These are phyloP conservation scores for Strigops habroptila DNA, from an alignment of 2,113 vertebrate genomes.

Conservation along the genomic window DNA sequence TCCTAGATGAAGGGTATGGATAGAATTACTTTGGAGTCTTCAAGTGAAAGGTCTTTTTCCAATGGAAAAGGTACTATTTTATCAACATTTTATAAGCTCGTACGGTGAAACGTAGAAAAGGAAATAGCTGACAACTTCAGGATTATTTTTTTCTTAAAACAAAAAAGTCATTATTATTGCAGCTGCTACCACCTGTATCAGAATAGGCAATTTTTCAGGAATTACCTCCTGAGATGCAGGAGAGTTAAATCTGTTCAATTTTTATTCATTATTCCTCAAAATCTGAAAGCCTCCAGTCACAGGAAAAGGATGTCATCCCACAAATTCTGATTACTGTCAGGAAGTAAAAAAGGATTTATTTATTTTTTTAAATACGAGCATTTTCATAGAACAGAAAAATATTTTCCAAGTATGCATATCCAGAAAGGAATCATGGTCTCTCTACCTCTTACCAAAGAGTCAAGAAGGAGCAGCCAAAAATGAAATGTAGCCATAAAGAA, in stretches of 20 bases:
- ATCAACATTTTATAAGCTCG: not conserved
- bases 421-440: not conserved
- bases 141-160: not conserved
- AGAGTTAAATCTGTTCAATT: not conserved
- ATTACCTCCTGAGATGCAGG: not conserved
- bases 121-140: not conserved
- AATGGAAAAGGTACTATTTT: not conserved
- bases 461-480: not conserved
- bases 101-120: not conserved
- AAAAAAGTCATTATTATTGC: not conserved
- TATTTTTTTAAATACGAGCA: not conserved
- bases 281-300: not conserved
- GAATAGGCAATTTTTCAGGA: not conserved
- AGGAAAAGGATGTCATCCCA: not conserved
- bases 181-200: not conserved
- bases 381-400: not conserved
- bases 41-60: not conserved
- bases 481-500: not conserved
- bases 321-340: not conserved
- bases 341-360: not conserved
- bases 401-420: not conserved
- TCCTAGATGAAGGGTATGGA: not conserved
- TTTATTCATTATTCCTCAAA: not conserved
- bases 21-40: not conserved
- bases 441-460: not conserved